Conservation (phyloP, 2,797 vertebrate species). For the Potorous gilbertii region DNA sequence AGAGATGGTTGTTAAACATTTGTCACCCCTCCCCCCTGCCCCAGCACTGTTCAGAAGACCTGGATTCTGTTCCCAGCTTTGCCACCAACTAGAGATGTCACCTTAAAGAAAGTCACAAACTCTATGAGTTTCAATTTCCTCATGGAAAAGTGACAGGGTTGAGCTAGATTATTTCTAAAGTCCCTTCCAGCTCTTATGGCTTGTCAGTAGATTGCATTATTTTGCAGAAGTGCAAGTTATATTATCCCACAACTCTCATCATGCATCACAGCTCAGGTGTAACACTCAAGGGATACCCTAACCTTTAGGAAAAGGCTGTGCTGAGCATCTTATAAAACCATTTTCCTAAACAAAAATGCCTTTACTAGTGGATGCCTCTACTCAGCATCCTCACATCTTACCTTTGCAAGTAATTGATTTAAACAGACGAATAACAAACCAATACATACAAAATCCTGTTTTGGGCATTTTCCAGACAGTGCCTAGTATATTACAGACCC, state of each 20-base stretch:
- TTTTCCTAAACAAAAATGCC: neutral
- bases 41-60: neutral
- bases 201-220: neutral
- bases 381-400: neutral
- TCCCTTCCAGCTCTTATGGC: neutral
- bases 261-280: neutral
- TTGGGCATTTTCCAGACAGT: constrained; percentile 47
- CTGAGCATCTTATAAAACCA: constrained; percentile 10
- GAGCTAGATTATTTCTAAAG: neutral
- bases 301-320: constrained; percentile 26
- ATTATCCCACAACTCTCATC: neutral
- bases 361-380: neutral
- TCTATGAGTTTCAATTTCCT: neutral
- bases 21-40: neutral
- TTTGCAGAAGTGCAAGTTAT: neutral
- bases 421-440: constrained; percentile 31
- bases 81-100: neutral
- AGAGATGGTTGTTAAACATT: neutral
- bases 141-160: neutral
- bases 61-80: neutral
- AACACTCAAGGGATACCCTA: neutral
- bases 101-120: neutral
- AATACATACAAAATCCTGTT: constrained; percentile 48
- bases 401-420: constrained; percentile 29
- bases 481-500: constrained; percentile 27